Evolutionary conservation across 2,888 invertebrate species (phyloP), one percentile per base, ranked within the genome.

Genomic region (Epistrophella euchroma): DNA sequence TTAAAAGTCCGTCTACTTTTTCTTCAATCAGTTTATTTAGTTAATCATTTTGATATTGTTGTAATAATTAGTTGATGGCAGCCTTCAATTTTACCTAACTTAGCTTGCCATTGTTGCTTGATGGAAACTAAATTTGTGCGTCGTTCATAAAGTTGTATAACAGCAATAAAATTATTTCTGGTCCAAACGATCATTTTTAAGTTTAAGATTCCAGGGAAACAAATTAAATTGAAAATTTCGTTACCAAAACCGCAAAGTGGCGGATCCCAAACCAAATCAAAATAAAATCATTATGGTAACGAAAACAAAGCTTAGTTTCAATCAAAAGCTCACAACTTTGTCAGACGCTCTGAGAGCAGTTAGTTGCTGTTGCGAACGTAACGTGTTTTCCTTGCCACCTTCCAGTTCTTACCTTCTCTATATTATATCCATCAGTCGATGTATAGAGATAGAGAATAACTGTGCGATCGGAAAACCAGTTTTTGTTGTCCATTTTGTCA

Each of bases 381-480:
- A 68, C 50, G 22, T 52, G 68, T 68, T 68, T 68, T 68, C 22
- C 35, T 68, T 25, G 35, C 9, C 35, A 22, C 66, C 50, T 68
- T 45, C 17, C 64, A 37, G 28, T 45, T 45, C 13, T 13, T 45
- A 62, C 40, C 43, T 43, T n/a, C 28, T 15, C 15, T 6, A 37
- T 11, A 40, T 13, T 40, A 40, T 5, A 43, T n/a, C 0, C 1
- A 5, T 32, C 2, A 25, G 25, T 66, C 43, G 47, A 66, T 52
- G 35, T 4, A 15, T 17, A 56, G 10, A 35, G 17, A 6, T 25
- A 62, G 28, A 25, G 32, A 45, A 40, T 37, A 37, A 35, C 19
- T 52, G 50, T 17, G 52, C 17, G 25, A 68, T 52, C 37, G 52
- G n/a, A 25, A 68, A 68, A 68, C 68, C 52, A 37, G 68, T 68